These are phyloP conservation scores for Eulemur rufifrons DNA, from an alignment of 2,113 vertebrate species.

Conservation along the genomic window DNA sequence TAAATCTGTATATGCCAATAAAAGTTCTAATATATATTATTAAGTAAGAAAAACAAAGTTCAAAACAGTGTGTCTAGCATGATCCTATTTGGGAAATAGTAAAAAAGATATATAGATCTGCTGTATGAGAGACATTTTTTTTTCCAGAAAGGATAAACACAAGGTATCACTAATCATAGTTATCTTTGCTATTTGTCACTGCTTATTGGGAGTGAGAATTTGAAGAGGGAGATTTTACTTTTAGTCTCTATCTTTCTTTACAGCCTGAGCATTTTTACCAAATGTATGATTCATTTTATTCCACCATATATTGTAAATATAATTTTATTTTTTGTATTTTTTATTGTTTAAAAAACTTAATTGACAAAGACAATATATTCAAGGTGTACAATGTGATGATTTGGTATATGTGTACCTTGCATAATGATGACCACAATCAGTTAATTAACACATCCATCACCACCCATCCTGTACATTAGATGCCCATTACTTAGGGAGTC, in stretches of 20 bases:
- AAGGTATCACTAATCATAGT: background rate
- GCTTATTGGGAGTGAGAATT: background rate
- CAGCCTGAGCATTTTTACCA: background rate
- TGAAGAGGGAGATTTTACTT: background rate
- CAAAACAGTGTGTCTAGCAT: background rate
- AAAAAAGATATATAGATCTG: background rate
- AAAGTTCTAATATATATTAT: background rate
- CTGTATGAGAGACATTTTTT: background rate
- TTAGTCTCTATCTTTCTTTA: background rate
- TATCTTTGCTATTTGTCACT: background rate
- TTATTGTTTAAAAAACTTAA: background rate
- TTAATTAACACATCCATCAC: background rate
- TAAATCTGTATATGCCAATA: background rate
- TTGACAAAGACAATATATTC: background rate
- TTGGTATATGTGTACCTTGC: no score
- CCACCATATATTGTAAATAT: background rate
- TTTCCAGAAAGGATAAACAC: background rate
- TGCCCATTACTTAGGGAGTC: no score
- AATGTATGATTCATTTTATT: background rate
- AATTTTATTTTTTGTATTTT: background rate
- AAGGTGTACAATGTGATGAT: background rate
- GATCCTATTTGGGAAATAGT: background rate
- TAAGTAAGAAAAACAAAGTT: background rate
- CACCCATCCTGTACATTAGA: no score
- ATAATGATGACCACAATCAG: background rate